Evolutionary conservation across 2,888 invertebrate genomes (phyloP), one percentile per base, ranked within the genome.

Genomic region (Watsonalla cultraria): DNA sequence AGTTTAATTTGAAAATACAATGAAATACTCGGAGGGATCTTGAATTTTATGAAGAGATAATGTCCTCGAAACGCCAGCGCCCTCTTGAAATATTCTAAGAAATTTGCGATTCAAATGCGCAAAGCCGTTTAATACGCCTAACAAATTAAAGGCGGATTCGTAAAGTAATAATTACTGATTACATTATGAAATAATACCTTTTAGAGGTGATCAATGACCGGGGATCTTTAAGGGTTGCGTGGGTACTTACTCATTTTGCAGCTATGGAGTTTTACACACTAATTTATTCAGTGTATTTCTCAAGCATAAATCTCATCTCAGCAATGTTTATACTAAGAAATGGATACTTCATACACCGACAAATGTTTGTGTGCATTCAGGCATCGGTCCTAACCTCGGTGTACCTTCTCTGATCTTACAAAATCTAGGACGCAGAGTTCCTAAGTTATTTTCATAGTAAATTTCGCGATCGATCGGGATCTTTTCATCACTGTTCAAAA

Each of bases 41-140:
- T 87, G 87, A 89, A 88, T 88, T 89, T 90, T 90, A 86, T 88
- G 85, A 89, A 86, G 87, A 87, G 87, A 87, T 90, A 89, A 90
- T 89, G 84, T 82, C 86, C 84, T 88, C 83, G 73, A 83, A 86
- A 84, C 84, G 86, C 81, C 78, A 80, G 82, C 82, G 82, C 89
- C 87, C 88, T 88, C 86, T 79, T 82, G 82, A 87, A 90, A 89
- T 90, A 89, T 90, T 90, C 86, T 86, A 80, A 88, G 88, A 86
- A 90, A 90, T 90, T 90, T 90, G 90, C 82, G 89, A 90, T 90
- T 90, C 90, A 90, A 90, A 90, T 90, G 82, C 84, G 86, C 76
- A 86, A 89, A 90, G 90, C 89, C 90, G 89, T 90, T 89, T 90
- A 85, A 87, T 88, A 90, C 88, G 89, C 87, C 90, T 90, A 86